phyloP scores from a whole-genome alignment of 2,888 invertebrate species.

The Polyommatus iphigenia region DNA sequence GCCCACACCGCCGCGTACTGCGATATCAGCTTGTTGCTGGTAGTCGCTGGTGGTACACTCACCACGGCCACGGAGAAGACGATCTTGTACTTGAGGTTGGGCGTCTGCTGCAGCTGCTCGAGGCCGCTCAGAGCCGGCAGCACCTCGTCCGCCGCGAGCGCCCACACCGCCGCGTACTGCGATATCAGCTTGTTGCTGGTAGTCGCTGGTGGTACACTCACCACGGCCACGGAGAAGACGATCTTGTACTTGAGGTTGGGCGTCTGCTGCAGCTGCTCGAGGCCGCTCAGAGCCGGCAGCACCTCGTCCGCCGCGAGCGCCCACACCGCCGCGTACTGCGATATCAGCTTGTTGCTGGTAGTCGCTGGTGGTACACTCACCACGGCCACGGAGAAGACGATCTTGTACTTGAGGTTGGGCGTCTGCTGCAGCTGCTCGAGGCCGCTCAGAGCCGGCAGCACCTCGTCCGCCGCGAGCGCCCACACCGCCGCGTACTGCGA shows the following conservation, averaged over 20 bases:
- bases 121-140: conserved; percentile 91
- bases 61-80: conserved; percentile 98
- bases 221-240: conserved; percentile 96
- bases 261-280: conserved; percentile 83
- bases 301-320: conserved; percentile 89
- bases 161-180: conserved; percentile 90
- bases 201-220: conserved; percentile 70
- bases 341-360: no score
- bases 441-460: conserved; percentile 91
- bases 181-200: no score
- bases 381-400: conserved; percentile 97
- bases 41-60: no score
- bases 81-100: conserved; percentile 95
- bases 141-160: conserved; percentile 90
- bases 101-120: conserved; percentile 89
- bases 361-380: conserved; percentile 78
- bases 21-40: conserved; percentile 86
- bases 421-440: conserved; percentile 84
- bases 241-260: conserved; percentile 96
- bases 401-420: conserved; percentile 95
- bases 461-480: conserved; percentile 90
- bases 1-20: conserved; percentile 92
- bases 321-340: no score
- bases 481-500: conserved; percentile 92
- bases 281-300: conserved; percentile 89